Conservation (phyloP, 2,797 vertebrate genomes). For the Chaetodon trifasciatus region DNA sequence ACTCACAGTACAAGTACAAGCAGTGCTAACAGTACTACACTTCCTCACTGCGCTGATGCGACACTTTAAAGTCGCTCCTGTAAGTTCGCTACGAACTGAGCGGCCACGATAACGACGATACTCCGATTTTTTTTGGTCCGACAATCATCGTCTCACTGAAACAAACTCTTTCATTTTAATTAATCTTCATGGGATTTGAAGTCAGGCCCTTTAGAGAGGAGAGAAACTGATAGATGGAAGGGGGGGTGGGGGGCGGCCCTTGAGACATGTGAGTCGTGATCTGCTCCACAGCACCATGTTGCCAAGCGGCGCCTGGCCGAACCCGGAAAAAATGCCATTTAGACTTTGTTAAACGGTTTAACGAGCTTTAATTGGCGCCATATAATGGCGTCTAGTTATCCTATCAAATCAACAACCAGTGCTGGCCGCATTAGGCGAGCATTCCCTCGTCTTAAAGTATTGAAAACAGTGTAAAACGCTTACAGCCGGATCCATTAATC, state of each 20-base stretch:
- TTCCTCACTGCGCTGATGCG: background rate
- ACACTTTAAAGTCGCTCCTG: background rate
- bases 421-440: conserved; percentile 12
- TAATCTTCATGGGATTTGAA: no score
- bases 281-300: conserved; percentile 55
- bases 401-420: conserved; percentile 38
- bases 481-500: conserved; percentile 43
- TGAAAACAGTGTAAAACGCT: conserved; percentile 56
- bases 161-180: background rate
- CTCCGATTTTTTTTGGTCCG: background rate
- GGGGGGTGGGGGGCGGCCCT: conserved; percentile 53
- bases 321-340: background rate
- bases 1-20: no score
- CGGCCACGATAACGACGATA: background rate
- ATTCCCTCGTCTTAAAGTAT: conserved; percentile 46
- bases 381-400: conserved; percentile 35
- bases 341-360: conserved; percentile 23
- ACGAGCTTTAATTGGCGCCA: background rate
- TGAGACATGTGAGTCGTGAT: conserved; percentile 80
- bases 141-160: background rate
- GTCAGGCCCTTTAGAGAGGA: background rate
- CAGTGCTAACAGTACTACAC: no score
- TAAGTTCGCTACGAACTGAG: conserved; percentile 22
- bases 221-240: background rate
- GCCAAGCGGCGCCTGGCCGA: conserved; percentile 35